Percentiles rank a stretch among this genome's conserved stretches.
Evolutionary conservation across 2,888 invertebrate genomes (phyloP).

Genomic region (Melanargia galathea): DNA sequence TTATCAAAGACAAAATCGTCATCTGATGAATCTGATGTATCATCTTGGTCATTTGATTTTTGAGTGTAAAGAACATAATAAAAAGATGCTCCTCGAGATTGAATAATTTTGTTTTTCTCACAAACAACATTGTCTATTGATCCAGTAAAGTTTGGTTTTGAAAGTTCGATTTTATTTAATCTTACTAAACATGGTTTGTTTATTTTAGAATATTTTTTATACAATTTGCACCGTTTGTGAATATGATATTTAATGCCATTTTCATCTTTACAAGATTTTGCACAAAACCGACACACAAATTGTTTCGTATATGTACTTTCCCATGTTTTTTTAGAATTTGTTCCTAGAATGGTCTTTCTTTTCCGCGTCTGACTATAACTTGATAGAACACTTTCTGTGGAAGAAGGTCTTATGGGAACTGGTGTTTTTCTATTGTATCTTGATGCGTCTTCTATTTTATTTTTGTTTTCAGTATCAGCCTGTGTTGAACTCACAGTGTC

Average conservation of each 20-base stretch:
- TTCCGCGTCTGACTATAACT: not conserved
- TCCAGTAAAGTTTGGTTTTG: constrained; percentile 57
- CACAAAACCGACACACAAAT: constrained; percentile 54
- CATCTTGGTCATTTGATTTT: constrained; percentile 38
- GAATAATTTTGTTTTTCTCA: constrained; percentile 52
- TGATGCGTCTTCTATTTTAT: not conserved
- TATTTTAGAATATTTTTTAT: constrained; percentile 46
- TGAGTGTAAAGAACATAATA: constrained; percentile 54
- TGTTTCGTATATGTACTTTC: constrained; percentile 47
- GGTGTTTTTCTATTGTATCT: constrained; percentile 5
- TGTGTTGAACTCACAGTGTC: constrained; percentile 49
- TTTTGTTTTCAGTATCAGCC: constrained; percentile 13
- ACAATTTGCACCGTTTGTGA: constrained; percentile 45
- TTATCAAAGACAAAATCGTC: constrained; percentile 41
- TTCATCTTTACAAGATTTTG: constrained; percentile 40
- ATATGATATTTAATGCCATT: constrained; percentile 43
- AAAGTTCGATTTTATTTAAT: constrained; percentile 57
- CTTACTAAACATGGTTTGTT: constrained; percentile 53
- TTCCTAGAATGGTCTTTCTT: not conserved
- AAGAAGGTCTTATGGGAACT: constrained; percentile 13
- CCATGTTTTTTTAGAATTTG: constrained; percentile 41
- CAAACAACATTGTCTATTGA: constrained; percentile 52
- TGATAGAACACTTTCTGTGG: constrained; percentile 10
- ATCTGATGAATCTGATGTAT: constrained; percentile 45
- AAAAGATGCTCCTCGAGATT: constrained; percentile 44